Evolutionary conservation across 2,797 vertebrate species (phyloP).

Genomic region (Poeciliopsis presidionis): DNA sequence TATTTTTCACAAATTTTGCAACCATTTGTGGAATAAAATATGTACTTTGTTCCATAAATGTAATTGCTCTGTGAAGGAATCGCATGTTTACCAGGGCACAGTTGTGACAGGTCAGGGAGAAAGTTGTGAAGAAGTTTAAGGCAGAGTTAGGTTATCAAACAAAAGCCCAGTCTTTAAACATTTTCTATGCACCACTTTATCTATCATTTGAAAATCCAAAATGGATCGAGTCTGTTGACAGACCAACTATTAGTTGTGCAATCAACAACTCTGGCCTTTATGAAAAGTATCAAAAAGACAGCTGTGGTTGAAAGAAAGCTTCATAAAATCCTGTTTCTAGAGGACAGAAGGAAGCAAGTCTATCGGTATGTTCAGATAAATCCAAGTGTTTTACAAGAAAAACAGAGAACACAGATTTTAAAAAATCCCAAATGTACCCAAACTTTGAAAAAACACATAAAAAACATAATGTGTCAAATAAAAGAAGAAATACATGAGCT

Average conservation of each 20-base stretch:
- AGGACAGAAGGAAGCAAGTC: neutral
- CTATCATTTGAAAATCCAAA: neutral
- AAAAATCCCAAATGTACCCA: neutral
- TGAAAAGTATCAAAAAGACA: neutral
- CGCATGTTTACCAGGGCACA: neutral
- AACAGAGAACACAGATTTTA: neutral
- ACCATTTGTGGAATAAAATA: neutral
- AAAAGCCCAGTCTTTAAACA: neutral
- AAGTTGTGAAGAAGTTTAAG: neutral
- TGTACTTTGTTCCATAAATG: neutral
- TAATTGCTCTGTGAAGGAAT: neutral
- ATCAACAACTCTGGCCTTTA: neutral
- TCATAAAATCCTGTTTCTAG: neutral
- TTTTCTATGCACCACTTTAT: neutral
- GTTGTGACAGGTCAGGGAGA: neutral
- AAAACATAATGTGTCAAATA: neutral
- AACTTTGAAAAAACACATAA: neutral
- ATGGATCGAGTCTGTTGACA: neutral
- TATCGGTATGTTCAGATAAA: neutral
- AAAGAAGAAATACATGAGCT: too few relatives aligned
- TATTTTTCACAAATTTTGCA: neutral
- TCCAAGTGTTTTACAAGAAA: neutral
- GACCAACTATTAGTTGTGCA: neutral
- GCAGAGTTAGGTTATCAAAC: neutral
- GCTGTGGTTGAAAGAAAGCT: neutral